These are phyloP conservation scores for Papilio dardanus DNA, from an alignment of 1,140 invertebrate genomes.

Conservation along the genomic window DNA sequence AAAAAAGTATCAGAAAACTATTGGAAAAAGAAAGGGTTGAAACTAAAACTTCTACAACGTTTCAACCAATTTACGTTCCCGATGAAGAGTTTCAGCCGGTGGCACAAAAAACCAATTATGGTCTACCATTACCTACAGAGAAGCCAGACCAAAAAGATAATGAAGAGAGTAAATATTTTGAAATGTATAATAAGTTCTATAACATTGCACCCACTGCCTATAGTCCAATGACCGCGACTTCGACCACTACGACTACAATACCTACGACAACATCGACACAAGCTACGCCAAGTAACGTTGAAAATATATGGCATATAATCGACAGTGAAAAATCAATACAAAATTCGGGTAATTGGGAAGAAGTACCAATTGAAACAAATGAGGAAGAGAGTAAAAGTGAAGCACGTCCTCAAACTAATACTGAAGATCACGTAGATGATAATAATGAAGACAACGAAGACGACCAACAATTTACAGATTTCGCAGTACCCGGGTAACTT, in stretches of 20 bases:
- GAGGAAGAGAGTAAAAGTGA: slow-evolving; percentile 35
- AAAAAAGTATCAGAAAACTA: slow-evolving; percentile 71
- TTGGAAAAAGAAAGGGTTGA: slow-evolving; percentile 66
- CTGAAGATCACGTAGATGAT: slow-evolving; percentile 41
- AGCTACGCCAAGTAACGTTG: slow-evolving; percentile 51
- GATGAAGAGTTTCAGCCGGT: slow-evolving; percentile 54
- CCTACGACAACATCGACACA: slow-evolving; percentile 47
- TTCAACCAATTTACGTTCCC: slow-evolving; percentile 66
- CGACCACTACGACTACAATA: slow-evolving; percentile 45
- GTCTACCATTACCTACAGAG: slow-evolving; percentile 48
- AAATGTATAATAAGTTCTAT: slow-evolving; percentile 59
- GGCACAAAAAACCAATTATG: slow-evolving; percentile 52
- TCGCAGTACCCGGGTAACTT: slow-evolving; percentile 74
- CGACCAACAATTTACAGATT: slow-evolving; percentile 61
- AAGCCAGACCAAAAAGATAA: slow-evolving; percentile 39
- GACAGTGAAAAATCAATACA: slow-evolving; percentile 69
- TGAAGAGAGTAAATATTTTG: slow-evolving; percentile 58
- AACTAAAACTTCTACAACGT: slow-evolving; percentile 49
- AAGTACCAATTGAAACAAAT: slow-evolving; percentile 51
- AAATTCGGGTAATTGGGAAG: slow-evolving; percentile 64
- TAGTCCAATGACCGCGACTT: slow-evolving; percentile 47
- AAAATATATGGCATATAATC: slow-evolving; percentile 78
- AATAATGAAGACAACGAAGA: slow-evolving; percentile 45
- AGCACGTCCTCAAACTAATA: slow-evolving; percentile 32
- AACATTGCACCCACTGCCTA: slow-evolving; percentile 56